Base-by-base conservation (phyloP, 2,797 vertebrate genomes). In the Melanotaenia parkinsoni region DNA sequence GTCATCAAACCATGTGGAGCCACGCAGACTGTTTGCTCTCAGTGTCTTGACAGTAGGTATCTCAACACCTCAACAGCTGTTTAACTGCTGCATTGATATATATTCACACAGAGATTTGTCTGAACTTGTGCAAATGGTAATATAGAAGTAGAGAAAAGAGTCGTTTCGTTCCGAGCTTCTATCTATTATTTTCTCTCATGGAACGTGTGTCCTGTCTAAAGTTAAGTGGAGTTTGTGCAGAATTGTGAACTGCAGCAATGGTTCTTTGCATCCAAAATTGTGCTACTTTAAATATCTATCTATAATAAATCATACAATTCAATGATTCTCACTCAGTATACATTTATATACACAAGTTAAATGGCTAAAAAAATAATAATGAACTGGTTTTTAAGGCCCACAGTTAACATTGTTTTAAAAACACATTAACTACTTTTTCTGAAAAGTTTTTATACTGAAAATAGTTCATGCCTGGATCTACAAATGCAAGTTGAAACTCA, bases 1-100 rank as follows among this genome's bases (percentile, higher is more conserved):
- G 93, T 99, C 66, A 14, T 84, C 70, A 88, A 89, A 78, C 88
- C 81, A 7, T 99, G 98, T 0, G 95, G 96, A 72, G 83, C 8
- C 72, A 93, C 93, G 38, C 97, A 99, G 94, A 97, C 98, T 0
- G 87, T 93, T 67, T 99, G 98, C 2, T 86, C 93, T 62, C 94
- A 96, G 22, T 99, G 98, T 86, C 91, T 96, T 57, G 98, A 99
- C 94, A 99, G 98, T 99, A 87, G 97, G 98, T 98, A 91, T 58
- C 77, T 71, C 35, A 74, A 14, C 72, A 30, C 28, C 28, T 30
- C 28, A 63, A 70, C 75, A 73, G 50, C 56, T 63, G 65, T 11
- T 3, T 70, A 26, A 59, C 8, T 70, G 37, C 53, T 53, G 30
- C 3, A 33, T 20, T 1, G 13, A 63, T 58, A 47, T 47, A 9